These are phyloP conservation scores for Spinus olivaceus DNA, from an alignment of 2,797 vertebrate species.

Conservation along the genomic window DNA sequence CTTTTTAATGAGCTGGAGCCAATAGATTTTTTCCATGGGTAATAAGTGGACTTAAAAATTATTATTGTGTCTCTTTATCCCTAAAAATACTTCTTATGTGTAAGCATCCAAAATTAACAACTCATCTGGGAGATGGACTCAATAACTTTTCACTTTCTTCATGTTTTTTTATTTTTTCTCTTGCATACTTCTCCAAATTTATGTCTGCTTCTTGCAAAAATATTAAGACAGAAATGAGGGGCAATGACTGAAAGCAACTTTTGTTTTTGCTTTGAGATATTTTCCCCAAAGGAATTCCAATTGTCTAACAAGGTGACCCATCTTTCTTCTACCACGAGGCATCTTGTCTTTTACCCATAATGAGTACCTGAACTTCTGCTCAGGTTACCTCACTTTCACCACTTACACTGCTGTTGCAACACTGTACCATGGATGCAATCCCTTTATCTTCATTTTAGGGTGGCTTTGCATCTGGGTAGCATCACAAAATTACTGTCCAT, in stretches of 20 bases:
- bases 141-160: neutral
- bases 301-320: neutral
- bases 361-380: neutral
- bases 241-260: neutral
- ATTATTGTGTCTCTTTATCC: neutral
- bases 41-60: neutral
- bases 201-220: neutral
- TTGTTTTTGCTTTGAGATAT: neutral
- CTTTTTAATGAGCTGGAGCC: neutral
- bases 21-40: neutral
- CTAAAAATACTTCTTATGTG: neutral
- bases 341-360: neutral
- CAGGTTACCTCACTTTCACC: neutral
- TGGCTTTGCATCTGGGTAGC: neutral
- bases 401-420: neutral
- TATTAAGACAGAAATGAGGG: neutral
- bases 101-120: neutral
- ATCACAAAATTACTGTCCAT: neutral
- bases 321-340: neutral
- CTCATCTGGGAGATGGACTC: neutral
- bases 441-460: neutral
- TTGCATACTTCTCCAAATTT: neutral
- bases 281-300: neutral
- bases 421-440: neutral
- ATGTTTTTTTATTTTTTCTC: neutral